These are phyloP conservation scores for Anser cygnoides DNA, from an alignment of 2,113 vertebrate species.

Conservation along the genomic window DNA sequence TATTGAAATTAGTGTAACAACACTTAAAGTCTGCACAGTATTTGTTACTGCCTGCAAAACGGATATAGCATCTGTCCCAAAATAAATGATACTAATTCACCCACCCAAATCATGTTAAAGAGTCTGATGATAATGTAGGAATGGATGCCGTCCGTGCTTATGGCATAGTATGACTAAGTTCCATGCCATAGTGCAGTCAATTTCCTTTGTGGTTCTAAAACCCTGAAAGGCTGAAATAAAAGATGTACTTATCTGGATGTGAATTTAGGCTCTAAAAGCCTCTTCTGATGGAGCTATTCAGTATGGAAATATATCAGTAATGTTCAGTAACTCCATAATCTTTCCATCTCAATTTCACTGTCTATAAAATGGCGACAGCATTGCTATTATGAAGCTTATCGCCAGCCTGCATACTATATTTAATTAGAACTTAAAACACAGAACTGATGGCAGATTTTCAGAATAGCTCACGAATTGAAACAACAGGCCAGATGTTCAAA, in stretches of 20 bases:
- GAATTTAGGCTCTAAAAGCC: neutral
- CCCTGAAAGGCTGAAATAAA: neutral
- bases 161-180: neutral
- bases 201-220: neutral
- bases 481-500: constrained; percentile 37
- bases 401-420: constrained; percentile 1
- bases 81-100: neutral
- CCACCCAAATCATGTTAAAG: neutral
- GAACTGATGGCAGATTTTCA: constrained; percentile 36
- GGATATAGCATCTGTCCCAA: neutral
- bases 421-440: constrained; percentile 42
- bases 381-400: neutral
- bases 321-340: neutral
- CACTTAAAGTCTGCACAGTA: neutral
- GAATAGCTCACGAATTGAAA: constrained; percentile 37
- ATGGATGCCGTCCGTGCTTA: neutral
- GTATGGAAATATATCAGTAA: neutral
- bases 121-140: neutral
- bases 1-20: neutral
- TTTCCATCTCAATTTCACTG: neutral
- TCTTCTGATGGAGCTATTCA: neutral
- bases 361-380: neutral
- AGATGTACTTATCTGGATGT: neutral
- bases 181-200: neutral
- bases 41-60: neutral